A percentile compares a stretch with the other conserved stretches of the same genome.
Conservation (phyloP, 1,140 invertebrate species). For the Drosophila novamexicana region DNA sequence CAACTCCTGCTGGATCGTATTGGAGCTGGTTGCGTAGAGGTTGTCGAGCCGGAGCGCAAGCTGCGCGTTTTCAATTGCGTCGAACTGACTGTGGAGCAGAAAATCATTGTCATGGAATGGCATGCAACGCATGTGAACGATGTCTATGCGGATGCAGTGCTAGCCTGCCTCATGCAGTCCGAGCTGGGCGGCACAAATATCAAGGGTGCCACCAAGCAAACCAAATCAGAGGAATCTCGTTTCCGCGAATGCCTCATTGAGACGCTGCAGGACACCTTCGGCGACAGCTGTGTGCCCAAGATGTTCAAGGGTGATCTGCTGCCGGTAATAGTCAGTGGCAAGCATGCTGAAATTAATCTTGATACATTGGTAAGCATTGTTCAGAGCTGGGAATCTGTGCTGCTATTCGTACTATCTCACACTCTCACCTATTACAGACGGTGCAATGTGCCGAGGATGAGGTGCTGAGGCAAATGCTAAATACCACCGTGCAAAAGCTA, state of each 20-base stretch:
- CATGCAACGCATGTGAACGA: conserved; percentile 96
- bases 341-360: conserved; percentile 94
- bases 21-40: conserved; percentile 90
- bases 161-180: conserved; percentile 92
- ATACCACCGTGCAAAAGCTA: conserved; percentile 93
- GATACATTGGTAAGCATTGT: conserved; percentile 88
- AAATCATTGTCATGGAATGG: conserved; percentile 96
- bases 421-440: conserved; percentile 86
- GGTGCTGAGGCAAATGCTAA: conserved; percentile 92
- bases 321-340: conserved; percentile 93
- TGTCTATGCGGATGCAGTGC: conserved; percentile 98
- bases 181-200: conserved; percentile 88
- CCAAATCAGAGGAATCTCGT: conserved; percentile 92
- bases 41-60: conserved; percentile 89
- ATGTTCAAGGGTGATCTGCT: conserved; percentile 96
- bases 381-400: not conserved
- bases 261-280: conserved; percentile 97
- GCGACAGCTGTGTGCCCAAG: conserved; percentile 96
- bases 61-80: conserved; percentile 92
- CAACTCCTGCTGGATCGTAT: conserved; percentile 93
- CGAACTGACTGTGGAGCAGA: conserved; percentile 93
- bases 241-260: conserved; percentile 97
- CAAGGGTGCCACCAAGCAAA: conserved; percentile 86
- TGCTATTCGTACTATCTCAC: too few species aligned
- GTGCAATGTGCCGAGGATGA: conserved; percentile 93